A percentile compares a stretch with the other conserved stretches of the same genome.
phyloP scores from a whole-genome alignment of 2,797 vertebrate species.

The Pogonophryne albipinna region DNA sequence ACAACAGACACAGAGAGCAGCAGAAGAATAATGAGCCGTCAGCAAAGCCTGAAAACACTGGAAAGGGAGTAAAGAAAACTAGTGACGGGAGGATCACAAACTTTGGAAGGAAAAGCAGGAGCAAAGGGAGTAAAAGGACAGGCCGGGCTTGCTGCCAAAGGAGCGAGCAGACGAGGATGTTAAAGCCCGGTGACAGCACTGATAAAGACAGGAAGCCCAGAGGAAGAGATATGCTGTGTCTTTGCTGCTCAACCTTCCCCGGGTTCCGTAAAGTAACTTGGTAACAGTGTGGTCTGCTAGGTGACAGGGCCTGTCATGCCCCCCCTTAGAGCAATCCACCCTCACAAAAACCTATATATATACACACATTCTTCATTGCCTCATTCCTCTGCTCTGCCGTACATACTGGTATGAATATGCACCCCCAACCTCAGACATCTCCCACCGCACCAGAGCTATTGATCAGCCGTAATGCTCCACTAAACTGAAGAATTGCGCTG shows the following conservation, averaged over 20 bases:
- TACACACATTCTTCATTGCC: constrained; percentile 15
- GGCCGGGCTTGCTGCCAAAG: constrained; percentile 23
- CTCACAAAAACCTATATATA: not conserved
- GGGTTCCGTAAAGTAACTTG: constrained; percentile 27
- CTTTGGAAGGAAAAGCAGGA: constrained; percentile 5
- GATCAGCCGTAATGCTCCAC: constrained; percentile 85
- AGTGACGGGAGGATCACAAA: constrained; percentile 1
- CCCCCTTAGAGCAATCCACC: not conserved
- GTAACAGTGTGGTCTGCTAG: constrained; percentile 16
- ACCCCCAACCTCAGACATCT: constrained; percentile 63
- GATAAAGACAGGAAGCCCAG: constrained; percentile 10
- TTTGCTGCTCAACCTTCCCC: constrained; percentile 21
- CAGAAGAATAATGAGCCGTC: not conserved
- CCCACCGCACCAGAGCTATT: constrained; percentile 79
- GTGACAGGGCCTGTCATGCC: constrained; percentile 45
- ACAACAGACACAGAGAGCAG: not conserved
- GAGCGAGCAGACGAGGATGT: constrained; percentile 23
- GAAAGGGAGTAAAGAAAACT: not conserved
- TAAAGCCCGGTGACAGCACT: constrained; percentile 24
- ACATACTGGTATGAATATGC: constrained; percentile 80
- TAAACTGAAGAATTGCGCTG: constrained; percentile 82
- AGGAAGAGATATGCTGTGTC: not conserved
- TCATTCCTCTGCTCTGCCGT: constrained; percentile 64
- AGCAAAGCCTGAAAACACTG: not conserved
- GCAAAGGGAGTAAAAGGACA: constrained; percentile 8